These are phyloP conservation scores for Thamnophis elegans DNA, from an alignment of 2,797 vertebrate genomes.

Conservation along the genomic window DNA sequence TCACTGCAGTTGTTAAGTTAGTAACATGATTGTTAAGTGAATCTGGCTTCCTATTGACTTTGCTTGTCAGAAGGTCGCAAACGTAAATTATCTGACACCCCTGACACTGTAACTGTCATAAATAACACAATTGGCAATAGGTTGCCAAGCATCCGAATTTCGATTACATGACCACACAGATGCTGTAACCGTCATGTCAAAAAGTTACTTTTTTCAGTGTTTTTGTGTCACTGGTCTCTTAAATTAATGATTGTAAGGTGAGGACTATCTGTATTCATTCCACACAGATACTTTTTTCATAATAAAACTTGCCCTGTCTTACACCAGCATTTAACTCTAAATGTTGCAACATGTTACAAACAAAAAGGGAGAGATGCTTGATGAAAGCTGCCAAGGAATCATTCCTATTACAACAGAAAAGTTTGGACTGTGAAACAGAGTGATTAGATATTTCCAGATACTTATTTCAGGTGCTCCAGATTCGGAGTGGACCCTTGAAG, in stretches of 20 bases:
- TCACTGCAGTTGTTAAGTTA: background rate
- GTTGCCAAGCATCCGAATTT: background rate
- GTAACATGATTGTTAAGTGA: background rate
- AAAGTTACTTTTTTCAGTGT: background rate
- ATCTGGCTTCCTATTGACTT: background rate
- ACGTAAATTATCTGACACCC: background rate
- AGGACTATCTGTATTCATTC: background rate
- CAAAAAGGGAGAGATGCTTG: background rate
- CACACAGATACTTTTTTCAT: background rate
- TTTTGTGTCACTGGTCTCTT: background rate
- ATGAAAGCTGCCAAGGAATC: background rate
- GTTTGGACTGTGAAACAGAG: background rate
- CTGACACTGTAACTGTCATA: background rate
- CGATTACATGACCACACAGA: background rate
- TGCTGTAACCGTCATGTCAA: background rate
- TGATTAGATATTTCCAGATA: background rate
- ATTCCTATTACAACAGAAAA: background rate
- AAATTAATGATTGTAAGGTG: background rate
- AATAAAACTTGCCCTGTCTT: background rate
- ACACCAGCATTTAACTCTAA: background rate
- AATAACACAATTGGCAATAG: background rate
- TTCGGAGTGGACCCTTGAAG: background rate
- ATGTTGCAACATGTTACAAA: background rate
- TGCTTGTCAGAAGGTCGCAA: background rate
- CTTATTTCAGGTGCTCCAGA: background rate